These are phyloP conservation scores for Batillaria attramentaria DNA, from an alignment of 1,140 invertebrate genomes.

Conservation along the genomic window DNA sequence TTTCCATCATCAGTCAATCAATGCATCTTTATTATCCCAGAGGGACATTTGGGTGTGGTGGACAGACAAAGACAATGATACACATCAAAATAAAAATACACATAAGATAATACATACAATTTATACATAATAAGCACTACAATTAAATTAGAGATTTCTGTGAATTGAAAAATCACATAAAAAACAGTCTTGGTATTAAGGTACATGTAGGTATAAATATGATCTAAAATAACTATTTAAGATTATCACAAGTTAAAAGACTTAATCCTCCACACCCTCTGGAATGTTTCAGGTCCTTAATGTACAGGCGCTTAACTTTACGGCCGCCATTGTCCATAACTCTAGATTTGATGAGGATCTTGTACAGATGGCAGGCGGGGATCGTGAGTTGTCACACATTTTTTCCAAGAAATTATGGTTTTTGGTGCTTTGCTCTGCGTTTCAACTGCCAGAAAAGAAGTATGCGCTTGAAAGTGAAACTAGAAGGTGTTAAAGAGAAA, in stretches of 20 bases:
- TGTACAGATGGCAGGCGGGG: conserved; percentile 43
- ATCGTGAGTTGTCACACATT: conserved; percentile 40
- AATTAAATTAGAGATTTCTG: too few relatives aligned
- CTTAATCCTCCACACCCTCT: background rate
- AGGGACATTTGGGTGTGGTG: too few relatives aligned
- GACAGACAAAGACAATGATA: too few relatives aligned
- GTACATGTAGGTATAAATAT: background rate
- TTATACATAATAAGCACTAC: background rate
- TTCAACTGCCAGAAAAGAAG: too few relatives aligned
- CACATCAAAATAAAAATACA: too few relatives aligned
- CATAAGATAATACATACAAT: background rate
- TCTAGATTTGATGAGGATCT: conserved; percentile 30
- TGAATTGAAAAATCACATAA: too few relatives aligned
- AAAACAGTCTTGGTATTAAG: too few relatives aligned
- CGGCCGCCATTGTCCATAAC: conserved; percentile 53
- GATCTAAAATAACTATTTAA: too few relatives aligned
- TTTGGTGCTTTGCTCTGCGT: background rate
- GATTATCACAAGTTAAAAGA: background rate
- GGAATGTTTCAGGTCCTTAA: conserved; percentile 44
- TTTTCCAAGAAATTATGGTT: too few relatives aligned
- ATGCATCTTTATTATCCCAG: too few relatives aligned
- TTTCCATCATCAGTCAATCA: background rate
- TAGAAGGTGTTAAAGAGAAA: too few relatives aligned
- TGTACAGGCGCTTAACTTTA: conserved; percentile 42
- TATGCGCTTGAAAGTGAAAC: too few relatives aligned